phyloP scores from a whole-genome alignment of 2,888 invertebrate genomes.

The Schrankia costaestrigalis region DNA sequence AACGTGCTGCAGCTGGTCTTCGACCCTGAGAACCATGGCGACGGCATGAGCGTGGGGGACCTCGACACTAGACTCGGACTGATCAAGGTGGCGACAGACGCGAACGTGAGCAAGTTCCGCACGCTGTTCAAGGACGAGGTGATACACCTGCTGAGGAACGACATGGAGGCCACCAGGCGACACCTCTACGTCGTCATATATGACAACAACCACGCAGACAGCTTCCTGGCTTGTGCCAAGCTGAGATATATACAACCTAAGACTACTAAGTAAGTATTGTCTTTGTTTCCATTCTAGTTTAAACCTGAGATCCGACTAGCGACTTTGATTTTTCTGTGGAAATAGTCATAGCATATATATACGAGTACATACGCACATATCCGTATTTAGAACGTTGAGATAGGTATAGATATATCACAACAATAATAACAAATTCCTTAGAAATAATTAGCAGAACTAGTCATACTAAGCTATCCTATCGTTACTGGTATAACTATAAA shows the following conservation, averaged over 20 bases:
- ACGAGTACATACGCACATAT: too few species aligned
- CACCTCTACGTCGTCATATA: conserved; percentile 90
- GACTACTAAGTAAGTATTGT: conserved; percentile 83
- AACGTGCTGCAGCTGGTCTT: conserved; percentile 92
- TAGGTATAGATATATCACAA: too few species aligned
- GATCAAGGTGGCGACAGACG: conserved; percentile 85
- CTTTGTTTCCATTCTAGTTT: neutral
- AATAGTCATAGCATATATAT: too few species aligned
- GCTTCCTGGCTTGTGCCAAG: conserved; percentile 91
- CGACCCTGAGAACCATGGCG: conserved; percentile 87
- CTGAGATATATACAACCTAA: conserved; percentile 84
- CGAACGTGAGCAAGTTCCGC: conserved; percentile 75
- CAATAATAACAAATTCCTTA: too few species aligned
- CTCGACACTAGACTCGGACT: conserved; percentile 88
- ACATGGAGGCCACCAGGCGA: conserved; percentile 87
- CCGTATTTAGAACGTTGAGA: too few species aligned
- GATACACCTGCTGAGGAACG: conserved; percentile 85
- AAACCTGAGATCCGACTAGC: neutral
- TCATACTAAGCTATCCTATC: too few species aligned
- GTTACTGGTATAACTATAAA: too few species aligned
- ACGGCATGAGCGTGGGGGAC: conserved; percentile 88
- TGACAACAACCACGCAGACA: conserved; percentile 87
- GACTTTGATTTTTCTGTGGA: too few species aligned
- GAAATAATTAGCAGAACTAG: too few species aligned
- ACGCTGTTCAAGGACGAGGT: conserved; percentile 86